These are phyloP conservation scores for Taurulus bubalis DNA, from an alignment of 2,113 vertebrate species.

Conservation along the genomic window DNA sequence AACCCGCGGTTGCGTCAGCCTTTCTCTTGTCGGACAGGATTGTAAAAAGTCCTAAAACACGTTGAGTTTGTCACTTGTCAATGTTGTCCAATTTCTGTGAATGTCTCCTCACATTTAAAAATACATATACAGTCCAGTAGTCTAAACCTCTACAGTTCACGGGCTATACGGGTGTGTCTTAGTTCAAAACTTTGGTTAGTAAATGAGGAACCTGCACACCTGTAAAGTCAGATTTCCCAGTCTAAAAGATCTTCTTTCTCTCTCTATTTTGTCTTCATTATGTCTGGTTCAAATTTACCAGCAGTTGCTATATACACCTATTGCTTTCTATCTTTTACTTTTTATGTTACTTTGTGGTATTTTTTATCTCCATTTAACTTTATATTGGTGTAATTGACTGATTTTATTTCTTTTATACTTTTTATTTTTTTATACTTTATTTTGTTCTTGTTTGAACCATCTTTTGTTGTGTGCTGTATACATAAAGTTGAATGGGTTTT, in stretches of 20 bases:
- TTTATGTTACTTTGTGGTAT: neutral
- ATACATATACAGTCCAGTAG: neutral
- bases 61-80: no score
- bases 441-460: neutral
- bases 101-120: neutral
- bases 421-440: neutral
- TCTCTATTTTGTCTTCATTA: neutral
- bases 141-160: neutral
- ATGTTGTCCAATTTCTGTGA: neutral
- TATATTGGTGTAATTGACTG: neutral
- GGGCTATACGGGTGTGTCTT: neutral
- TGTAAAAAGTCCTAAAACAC: no score
- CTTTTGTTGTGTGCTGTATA: neutral
- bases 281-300: neutral
- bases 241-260: no score
- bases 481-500: neutral
- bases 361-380: neutral
- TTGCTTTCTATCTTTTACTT: neutral
- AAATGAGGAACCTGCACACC: constrained; percentile 4
- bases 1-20: neutral
- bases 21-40: neutral
- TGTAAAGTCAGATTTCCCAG: no score
- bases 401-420: neutral
- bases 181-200: neutral
- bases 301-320: neutral